Evolutionary conservation across 2,113 vertebrate genomes (phyloP), one percentile per base, ranked within the genome.

Genomic region (Silurus glanis): DNA sequence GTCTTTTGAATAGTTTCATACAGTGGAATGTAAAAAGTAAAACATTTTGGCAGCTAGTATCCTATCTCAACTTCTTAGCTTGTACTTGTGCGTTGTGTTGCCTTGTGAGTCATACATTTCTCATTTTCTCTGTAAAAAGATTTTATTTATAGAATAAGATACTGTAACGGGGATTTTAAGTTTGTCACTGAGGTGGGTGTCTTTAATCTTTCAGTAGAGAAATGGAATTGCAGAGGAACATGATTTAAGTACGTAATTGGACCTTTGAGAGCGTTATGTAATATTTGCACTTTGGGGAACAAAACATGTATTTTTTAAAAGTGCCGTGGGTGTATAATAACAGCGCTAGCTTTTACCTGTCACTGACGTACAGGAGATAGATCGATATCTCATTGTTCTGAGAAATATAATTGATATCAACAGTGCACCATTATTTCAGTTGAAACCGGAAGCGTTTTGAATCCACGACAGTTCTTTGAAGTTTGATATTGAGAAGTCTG

Each of bases 381-480:
- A 79, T 85, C 84, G 47, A 85, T 85, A 79, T 85, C 79, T 79
- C 51, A 79, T 58, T 79, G 84, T 69, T 47, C 25, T 37, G 17
- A 45, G 25, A 85, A 85, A 67, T 45, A 66, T 79, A 28, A 79
- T 85, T 79, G 66, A 56, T 67, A 85, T 47, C 25, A 47, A 55
- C 49, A 56, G 25, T 56, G 25, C 55, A 56, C 21, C 25, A 64
- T 53, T 79, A 55, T 55, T 67, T 25, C 23, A 78, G n/a, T 47
- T 4, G 10, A 51, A 79, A 79, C 16, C 5, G n/a, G 25, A 79
- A 53, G 14, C 56, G 21, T 66, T 78, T 25, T 55, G 59, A 64
- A 55, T 16, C 13, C 9, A 6, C 2, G 69, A 51, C 55, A 25
- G 14, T 25, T 19, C 3, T 8, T 8, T 53, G 81, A 86, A 67